Evolutionary conservation across 2,888 invertebrate species (phyloP).

Genomic region (Melitaea athalia): DNA sequence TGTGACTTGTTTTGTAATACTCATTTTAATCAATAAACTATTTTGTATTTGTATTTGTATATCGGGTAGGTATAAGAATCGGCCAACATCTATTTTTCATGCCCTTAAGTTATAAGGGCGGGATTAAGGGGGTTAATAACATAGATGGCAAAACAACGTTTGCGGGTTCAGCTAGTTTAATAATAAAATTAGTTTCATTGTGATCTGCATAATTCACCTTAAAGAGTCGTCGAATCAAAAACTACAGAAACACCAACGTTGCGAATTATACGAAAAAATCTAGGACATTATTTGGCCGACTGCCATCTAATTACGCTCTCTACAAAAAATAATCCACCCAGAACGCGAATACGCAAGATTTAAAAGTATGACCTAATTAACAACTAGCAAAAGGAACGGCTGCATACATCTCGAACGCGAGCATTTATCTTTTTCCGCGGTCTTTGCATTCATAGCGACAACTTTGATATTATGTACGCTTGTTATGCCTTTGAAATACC

Average conservation of each 20-base stretch:
- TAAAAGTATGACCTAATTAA: slow-evolving; percentile 37
- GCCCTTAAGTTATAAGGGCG: too few species aligned
- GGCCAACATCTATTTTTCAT: too few species aligned
- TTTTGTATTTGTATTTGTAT: too few species aligned
- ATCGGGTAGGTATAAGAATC: too few species aligned
- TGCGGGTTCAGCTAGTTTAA: too few species aligned
- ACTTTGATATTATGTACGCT: slow-evolving; percentile 21
- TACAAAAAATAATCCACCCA: slow-evolving; percentile 27
- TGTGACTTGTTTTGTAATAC: too few species aligned
- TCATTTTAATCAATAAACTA: too few species aligned
- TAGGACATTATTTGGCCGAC: slow-evolving; percentile 32
- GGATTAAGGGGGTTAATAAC: too few species aligned
- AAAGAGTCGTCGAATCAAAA: not conserved
- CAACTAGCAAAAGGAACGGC: slow-evolving; percentile 21
- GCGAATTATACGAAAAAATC: slow-evolving; percentile 17
- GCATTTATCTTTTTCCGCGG: slow-evolving; percentile 20
- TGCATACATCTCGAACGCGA: slow-evolving; percentile 16
- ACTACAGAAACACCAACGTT: slow-evolving; percentile 10
- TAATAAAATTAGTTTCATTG: not conserved
- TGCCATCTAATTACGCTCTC: slow-evolving; percentile 34
- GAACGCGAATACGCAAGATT: slow-evolving; percentile 19
- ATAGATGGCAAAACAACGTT: too few species aligned
- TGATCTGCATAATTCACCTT: not conserved
- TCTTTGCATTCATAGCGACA: slow-evolving; percentile 25
- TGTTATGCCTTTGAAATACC: slow-evolving; percentile 21